A percentile compares a stretch with the other conserved stretches of the same genome.
Evolutionary conservation across 2,113 vertebrate species (phyloP).

Genomic region (Entomyzon cyanotis): DNA sequence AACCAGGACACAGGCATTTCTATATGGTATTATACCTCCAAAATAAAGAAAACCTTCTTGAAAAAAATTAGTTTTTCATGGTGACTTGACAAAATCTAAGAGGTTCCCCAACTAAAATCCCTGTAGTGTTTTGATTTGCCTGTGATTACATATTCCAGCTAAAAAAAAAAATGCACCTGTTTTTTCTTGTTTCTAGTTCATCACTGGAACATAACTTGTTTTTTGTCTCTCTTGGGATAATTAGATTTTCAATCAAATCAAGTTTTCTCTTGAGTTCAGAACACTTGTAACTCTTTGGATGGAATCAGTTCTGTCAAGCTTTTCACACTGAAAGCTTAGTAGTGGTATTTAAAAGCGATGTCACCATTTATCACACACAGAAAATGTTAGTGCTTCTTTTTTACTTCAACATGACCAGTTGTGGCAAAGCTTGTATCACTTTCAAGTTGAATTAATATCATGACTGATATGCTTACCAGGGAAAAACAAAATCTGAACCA

Average conservation of each 20-base stretch:
- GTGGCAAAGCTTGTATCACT: not conserved
- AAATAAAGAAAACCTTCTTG: not conserved
- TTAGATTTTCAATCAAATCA: not conserved
- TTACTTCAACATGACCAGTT: not conserved
- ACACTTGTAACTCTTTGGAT: not conserved
- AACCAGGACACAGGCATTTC: not conserved
- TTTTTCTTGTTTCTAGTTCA: not conserved
- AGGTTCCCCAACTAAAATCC: not conserved
- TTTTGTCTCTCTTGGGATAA: not conserved
- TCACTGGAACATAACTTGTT: not conserved
- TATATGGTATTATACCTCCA: not conserved
- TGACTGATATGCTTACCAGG: not conserved
- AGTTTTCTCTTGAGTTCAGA: not conserved
- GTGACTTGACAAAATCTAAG: not conserved
- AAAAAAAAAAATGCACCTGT: not conserved
- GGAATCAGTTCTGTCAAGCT: not conserved
- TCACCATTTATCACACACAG: not conserved
- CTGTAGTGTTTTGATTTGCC: not conserved
- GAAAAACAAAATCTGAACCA: not conserved
- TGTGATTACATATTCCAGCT: not conserved
- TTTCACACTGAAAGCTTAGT: not conserved
- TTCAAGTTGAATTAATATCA: not conserved
- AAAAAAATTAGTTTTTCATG: not conserved
- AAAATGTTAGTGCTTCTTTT: not conserved
- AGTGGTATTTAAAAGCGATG: not conserved